Evolutionary conservation across 2,888 invertebrate genomes (phyloP), one percentile per base, ranked within the genome.

Genomic region (Dynastes maya): DNA sequence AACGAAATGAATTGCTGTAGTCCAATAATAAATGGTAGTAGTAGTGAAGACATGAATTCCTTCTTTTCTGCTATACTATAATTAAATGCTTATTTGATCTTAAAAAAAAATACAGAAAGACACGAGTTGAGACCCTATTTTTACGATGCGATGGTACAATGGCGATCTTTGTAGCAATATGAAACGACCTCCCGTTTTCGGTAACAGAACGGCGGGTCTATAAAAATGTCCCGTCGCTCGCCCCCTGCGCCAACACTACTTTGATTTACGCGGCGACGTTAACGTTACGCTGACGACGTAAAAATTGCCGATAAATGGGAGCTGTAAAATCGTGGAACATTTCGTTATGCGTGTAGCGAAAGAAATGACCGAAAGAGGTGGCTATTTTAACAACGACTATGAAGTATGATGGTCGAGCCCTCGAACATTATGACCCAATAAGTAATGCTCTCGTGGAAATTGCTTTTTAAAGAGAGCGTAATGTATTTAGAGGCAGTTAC

Each of bases 271-370:
- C 80, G 71, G 79, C 80, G 75, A 76, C 80, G 81, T 81, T 79
- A 82, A 81, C 81, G 80, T 82, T 81, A 80, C 82, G 83, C 83
- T 83, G 83, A 83, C 83, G 81, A 81, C 80, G 82, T 83, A 81
- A 83, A 82, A 83, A 81, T 80, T 78, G 81, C 80, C 83, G 80
- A 83, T 83, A 83, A 83, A 82, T 74, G 76, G 72, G 65, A 22
- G 76, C 65, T 76, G 55, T 76, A 76, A 76, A 76, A 65, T 55
- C 22, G 55, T 55, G 76, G 67, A 67, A 65, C 76, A 76, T 76
- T 67, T 40, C 65, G 76, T 76, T 76, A 76, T 67, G 72, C 58
- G 72, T 72, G 72, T 72, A 72, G 22, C 58, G 40, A 32, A 58
- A 72, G 58, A 58, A 58, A 72, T 58, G 58, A 58, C 58, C 58